phyloP scores from a whole-genome alignment of 2,113 vertebrate genomes.

The Macrotus californicus region DNA sequence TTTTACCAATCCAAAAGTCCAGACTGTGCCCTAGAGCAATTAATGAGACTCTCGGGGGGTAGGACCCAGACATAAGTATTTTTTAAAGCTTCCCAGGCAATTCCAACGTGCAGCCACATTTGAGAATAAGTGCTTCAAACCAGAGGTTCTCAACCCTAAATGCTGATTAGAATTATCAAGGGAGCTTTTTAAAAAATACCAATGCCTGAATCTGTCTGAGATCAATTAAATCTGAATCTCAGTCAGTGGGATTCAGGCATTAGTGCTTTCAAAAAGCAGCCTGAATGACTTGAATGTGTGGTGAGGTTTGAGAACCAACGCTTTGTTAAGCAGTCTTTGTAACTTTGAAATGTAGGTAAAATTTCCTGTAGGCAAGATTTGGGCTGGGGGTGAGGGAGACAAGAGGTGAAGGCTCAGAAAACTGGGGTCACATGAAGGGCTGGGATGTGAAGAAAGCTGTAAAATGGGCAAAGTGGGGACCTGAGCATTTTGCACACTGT shows the following conservation, averaged over 20 bases:
- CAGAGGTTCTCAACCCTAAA: not conserved
- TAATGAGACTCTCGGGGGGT: not conserved
- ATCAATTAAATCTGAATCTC: constrained; percentile 23
- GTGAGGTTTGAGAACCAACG: not conserved
- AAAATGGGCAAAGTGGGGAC: not conserved
- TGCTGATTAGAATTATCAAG: constrained; percentile 13
- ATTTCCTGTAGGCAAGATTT: not conserved
- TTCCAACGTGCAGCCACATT: not conserved
- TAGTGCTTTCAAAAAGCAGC: constrained; percentile 6
- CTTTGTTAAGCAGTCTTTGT: not conserved
- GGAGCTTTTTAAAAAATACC: constrained; percentile 8
- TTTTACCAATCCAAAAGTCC: not conserved
- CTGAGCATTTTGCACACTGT: not conserved
- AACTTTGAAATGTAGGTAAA: not conserved
- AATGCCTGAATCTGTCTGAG: not conserved
- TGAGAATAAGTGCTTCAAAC: not conserved
- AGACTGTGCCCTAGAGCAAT: not conserved
- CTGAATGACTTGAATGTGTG: not conserved
- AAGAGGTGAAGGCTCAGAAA: not conserved
- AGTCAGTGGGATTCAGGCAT: not conserved
- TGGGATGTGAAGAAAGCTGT: not conserved
- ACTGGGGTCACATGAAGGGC: not conserved
- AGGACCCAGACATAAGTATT: not conserved
- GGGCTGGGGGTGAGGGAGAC: not conserved
- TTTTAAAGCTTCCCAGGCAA: constrained; percentile 23